phyloP scores from a whole-genome alignment of 2,797 vertebrate species.

The Hybognathus amarus region DNA sequence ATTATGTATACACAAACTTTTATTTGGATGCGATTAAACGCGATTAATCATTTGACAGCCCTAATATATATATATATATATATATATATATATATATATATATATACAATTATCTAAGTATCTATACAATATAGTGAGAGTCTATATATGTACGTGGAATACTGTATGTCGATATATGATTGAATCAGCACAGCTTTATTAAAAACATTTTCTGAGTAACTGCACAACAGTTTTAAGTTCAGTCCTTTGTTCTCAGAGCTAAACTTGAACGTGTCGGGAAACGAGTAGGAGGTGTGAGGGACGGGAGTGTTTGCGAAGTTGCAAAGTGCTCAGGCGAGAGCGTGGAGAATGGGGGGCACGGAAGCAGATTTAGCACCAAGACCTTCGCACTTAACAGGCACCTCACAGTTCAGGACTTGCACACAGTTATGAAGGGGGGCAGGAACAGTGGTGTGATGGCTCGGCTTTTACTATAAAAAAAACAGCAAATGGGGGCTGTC shows the following conservation, averaged over 20 bases:
- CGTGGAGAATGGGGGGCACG: slow-evolving; percentile 46
- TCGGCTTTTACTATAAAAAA: slow-evolving; percentile 51
- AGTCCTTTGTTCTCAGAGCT: slow-evolving; percentile 45
- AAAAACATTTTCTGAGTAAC: not conserved
- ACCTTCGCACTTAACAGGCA: slow-evolving; percentile 62
- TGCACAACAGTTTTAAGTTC: slow-evolving; percentile 1
- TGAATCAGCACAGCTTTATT: not conserved
- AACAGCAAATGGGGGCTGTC: slow-evolving; percentile 64
- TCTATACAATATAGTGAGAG: not conserved
- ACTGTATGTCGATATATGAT: not conserved
- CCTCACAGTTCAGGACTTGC: slow-evolving; percentile 55
- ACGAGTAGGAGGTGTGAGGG: slow-evolving; percentile 43
- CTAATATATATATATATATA: too few relatives aligned
- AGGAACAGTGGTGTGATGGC: slow-evolving; percentile 13
- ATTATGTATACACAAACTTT: too few relatives aligned
- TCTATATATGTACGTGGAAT: not conserved
- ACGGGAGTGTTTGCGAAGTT: slow-evolving; percentile 35
- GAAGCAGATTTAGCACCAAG: slow-evolving; percentile 57
- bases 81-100: too few relatives aligned
- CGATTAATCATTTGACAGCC: too few relatives aligned
- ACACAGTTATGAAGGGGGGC: slow-evolving; percentile 33
- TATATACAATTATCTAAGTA: not conserved
- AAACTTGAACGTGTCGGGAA: slow-evolving; percentile 52
- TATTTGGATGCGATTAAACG: too few relatives aligned
- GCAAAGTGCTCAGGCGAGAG: slow-evolving; percentile 60